phyloP scores from a whole-genome alignment of 1,140 invertebrate genomes.

The Ditylenchus dipsaci region DNA sequence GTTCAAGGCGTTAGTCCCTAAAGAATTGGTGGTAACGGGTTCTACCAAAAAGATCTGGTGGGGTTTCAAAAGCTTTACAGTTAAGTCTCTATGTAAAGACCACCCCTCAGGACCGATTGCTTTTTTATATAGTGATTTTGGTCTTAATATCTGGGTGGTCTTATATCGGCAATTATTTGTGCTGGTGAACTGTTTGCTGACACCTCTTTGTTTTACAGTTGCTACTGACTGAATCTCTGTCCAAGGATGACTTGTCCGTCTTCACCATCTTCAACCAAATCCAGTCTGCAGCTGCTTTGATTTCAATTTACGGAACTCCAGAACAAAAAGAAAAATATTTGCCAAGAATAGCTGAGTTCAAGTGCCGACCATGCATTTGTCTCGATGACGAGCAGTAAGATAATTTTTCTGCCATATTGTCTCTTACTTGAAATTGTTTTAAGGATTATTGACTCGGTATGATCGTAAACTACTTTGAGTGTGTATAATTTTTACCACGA shows the following conservation, averaged over 20 bases:
- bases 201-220: not conserved
- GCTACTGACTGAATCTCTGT: not conserved
- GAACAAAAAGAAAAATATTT: slow-evolving; percentile 85
- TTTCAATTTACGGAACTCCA: slow-evolving; percentile 77
- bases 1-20: slow-evolving; percentile 31
- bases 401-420: not conserved
- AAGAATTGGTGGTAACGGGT: slow-evolving; percentile 49
- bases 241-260: slow-evolving; percentile 38
- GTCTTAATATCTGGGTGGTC: too few relatives aligned
- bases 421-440: slow-evolving; percentile 13
- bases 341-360: slow-evolving; percentile 67
- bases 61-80: slow-evolving; percentile 33
- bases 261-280: slow-evolving; percentile 29
- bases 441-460: slow-evolving; percentile 19
- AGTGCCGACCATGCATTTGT: slow-evolving; percentile 40
- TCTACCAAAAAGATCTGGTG: slow-evolving; percentile 48
- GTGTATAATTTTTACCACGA: too few relatives aligned
- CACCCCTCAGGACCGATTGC: too few relatives aligned
- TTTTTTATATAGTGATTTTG: too few relatives aligned
- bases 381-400: slow-evolving; percentile 32
- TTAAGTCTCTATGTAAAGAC: too few relatives aligned
- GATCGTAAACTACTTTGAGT: slow-evolving; percentile 15
- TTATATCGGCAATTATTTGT: too few relatives aligned
- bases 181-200: too few relatives aligned
- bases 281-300: slow-evolving; percentile 77